Conservation (phyloP, 2,888 invertebrate species). For the Caenorhabditis sinica region DNA sequence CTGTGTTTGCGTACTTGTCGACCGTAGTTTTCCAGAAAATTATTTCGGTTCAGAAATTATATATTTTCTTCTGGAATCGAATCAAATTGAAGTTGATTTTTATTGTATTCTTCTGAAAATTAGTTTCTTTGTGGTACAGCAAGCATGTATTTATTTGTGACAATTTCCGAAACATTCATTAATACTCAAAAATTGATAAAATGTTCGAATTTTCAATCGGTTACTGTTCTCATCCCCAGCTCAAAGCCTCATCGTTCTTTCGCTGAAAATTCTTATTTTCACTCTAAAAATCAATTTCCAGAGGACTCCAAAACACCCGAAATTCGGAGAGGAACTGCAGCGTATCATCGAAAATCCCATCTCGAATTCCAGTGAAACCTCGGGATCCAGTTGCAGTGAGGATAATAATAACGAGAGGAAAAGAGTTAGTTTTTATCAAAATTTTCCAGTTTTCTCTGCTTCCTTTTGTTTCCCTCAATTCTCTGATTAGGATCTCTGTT, state of each 20-base stretch:
- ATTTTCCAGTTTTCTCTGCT: neutral
- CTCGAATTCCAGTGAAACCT: conserved; percentile 9
- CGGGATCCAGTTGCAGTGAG: conserved; percentile 10
- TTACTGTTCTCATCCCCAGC: too few species aligned
- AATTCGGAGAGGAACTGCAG: conserved; percentile 16
- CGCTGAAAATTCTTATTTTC: conserved; percentile 2
- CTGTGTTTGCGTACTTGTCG: conserved; percentile 32
- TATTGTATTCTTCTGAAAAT: neutral
- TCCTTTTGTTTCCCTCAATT: neutral
- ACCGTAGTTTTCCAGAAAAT: neutral
- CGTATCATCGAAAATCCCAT: conserved; percentile 20
- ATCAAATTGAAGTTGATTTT: too few species aligned
- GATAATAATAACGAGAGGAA: neutral
- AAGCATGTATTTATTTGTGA: too few species aligned
- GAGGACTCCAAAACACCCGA: conserved; percentile 7
- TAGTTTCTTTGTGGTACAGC: too few species aligned
- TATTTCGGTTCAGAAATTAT: neutral
- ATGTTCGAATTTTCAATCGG: too few species aligned
- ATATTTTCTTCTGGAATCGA: too few species aligned
- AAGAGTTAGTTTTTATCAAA: conserved; percentile 15
- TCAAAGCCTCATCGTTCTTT: too few species aligned
- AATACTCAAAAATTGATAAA: too few species aligned
- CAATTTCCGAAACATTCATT: too few species aligned
- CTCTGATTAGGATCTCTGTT: neutral
- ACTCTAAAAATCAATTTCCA: neutral